Percentiles rank a stretch among this genome's conserved stretches.
phyloP scores from a whole-genome alignment of 2,888 invertebrate species.

The Eucriotettix oculatus region DNA sequence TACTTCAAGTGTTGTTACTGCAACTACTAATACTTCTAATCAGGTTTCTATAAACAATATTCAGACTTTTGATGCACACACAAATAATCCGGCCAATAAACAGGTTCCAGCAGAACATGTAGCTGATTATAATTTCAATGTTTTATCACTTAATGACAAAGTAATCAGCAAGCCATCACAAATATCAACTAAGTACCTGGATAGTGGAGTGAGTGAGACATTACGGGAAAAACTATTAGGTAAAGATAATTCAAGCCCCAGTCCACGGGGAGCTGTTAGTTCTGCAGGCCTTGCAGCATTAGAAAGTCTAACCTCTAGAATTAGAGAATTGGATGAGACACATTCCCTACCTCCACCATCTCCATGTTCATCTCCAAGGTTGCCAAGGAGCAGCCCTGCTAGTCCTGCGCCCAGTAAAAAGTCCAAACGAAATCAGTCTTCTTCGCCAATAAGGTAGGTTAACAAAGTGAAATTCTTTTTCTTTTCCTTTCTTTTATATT shows the following conservation, averaged over 20 bases:
- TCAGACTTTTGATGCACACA: not conserved
- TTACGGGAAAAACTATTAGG: not conserved
- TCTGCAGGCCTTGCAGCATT: not conserved
- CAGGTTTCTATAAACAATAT: not conserved
- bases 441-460: constrained; percentile 52
- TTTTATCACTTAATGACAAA: too few species aligned
- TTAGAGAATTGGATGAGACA: constrained; percentile 18
- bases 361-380: constrained; percentile 27
- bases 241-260: not conserved
- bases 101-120: not conserved
- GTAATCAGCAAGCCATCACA: not conserved
- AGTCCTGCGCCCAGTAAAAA: constrained; percentile 57
- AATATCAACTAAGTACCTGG: not conserved
- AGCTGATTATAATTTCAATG: not conserved
- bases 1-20: not conserved
- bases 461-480: too few species aligned
- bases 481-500: too few species aligned
- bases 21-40: not conserved
- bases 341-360: constrained; percentile 26
- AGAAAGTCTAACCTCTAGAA: not conserved
- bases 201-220: not conserved
- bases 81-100: not conserved
- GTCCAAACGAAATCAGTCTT: constrained; percentile 56
- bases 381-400: constrained; percentile 60
- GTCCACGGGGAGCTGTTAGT: not conserved